Evolutionary conservation across 35 echinoderm and acorn worm species (phyloP), one percentile per base, ranked within the genome.

Genomic region (Apostichopus parvimensis): DNA sequence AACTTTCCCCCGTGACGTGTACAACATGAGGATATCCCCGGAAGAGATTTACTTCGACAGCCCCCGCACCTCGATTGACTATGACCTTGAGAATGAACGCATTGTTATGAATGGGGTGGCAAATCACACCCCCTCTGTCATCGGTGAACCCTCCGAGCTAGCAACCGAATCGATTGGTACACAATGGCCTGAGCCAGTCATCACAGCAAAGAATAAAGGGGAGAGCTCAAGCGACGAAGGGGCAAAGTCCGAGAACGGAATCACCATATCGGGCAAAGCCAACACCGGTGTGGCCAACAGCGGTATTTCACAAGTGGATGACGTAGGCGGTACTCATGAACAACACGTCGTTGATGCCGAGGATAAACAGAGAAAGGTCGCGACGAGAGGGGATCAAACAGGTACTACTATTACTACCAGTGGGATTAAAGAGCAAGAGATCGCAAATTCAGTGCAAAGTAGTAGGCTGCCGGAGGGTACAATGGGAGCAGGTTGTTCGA

Each of bases 101-200:
- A 65, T 79, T 15, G 77, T 92, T 65, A 90, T 90, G 87, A 95
- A 93, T 78, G 80, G 91, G 54, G 93, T 89, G 77, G 78, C 89
- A 7, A 77, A 91, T 59, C 76, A 78, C 15, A 77, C 53, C 55
- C 55, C 89, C 7, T 78, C 89, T 60, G 86, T 73, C 7, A 79
- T 90, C 18, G 93, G 94, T 54, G 93, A 94, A 55, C 87, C 93
- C 54, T 55, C 25, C 54, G 93, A 97, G 12, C 57, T 77, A 57
- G 93, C 59, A 18, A 82, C 87, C 4, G 95, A 94, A 87, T 92
- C 94, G 9, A 95, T 91, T 10, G 96, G 96, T 70, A 95, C 93
- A 59, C 96, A 98, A 72, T 98, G 96, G 92, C 96, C 96, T 53
- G 96, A 98, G 57, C 92, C 89, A 15, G 80, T 98, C 8, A 94